Evolutionary conservation across 2,797 vertebrate species (phyloP), one percentile per base, ranked within the genome.

Genomic region (Pangasius djambal): DNA sequence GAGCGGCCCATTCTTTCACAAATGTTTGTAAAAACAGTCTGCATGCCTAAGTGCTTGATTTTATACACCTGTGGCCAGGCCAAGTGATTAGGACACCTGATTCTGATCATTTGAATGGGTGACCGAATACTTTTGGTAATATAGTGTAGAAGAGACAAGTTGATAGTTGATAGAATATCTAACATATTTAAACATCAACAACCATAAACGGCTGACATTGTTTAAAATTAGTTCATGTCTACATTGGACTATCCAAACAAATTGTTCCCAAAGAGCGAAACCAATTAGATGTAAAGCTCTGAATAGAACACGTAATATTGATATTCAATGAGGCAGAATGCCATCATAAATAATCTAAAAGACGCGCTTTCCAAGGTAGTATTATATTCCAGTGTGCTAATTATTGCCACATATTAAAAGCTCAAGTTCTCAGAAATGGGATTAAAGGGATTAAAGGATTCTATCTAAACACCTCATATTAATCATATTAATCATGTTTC

Each of bases 311-410:
- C 34, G 10, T 48, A 48, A 65, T 44, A 20, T 2, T 48, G 81
- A 65, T 65, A 83, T 65, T 83, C 59, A 83, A n/a, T 15, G 22
- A 65, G 79, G 59, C 37, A 83, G 37, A 83, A 65, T n/a, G 81
- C 6, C 25, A 18, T n/a, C 28, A 83, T n/a, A 48, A 83, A 83
- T 65, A 18, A 83, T 65, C 13, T 83, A 15, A 65, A n/a, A 63
- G 57, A 63, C 13, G 10, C 22, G 63, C 81, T 83, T 63, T 83
- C 81, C 25, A n/a, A 85, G 90, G 92, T 87, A 90, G 91, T 91
- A 93, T 94, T 92, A 91, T 90, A 87, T 93, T 94, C 93, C 92
- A 88, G 89, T 86, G 91, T 93, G 94, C 93, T 94, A 95, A 93
- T 93, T 95, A 92, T 89, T 92, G 92, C 89, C 89, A 34, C 93